Conservation (phyloP, 2,797 vertebrate genomes). For the Taenioides sp. region DNA sequence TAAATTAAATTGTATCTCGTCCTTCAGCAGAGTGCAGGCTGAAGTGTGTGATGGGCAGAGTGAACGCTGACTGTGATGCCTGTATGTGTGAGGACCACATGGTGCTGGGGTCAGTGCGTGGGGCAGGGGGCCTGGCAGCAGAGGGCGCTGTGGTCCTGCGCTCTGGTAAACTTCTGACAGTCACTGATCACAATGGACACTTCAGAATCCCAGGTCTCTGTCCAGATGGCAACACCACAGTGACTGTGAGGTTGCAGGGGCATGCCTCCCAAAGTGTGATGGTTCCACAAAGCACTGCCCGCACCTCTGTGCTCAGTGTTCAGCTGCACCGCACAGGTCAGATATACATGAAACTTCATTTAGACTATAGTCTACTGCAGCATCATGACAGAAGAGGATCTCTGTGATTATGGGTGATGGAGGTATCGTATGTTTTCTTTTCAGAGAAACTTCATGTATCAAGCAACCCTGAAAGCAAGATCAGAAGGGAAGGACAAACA, state of each 20-base stretch:
- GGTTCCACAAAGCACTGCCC: constrained; percentile 74
- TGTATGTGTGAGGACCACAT: constrained; percentile 90
- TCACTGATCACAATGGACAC: constrained; percentile 84
- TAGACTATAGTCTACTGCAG: background rate
- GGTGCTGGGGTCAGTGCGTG: constrained; percentile 84
- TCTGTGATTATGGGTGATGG: background rate
- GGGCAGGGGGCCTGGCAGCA: constrained; percentile 80
- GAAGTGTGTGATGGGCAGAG: constrained; percentile 84
- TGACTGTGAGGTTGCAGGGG: constrained; percentile 85
- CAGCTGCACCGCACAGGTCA: constrained; percentile 89
- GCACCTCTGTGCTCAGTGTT: constrained; percentile 81
- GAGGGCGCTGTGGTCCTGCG: constrained; percentile 73
- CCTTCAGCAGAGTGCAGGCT: constrained; percentile 81
- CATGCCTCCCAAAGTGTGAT: constrained; percentile 72
- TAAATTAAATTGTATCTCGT: background rate
- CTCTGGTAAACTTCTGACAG: constrained; percentile 82
- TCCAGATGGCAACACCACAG: constrained; percentile 84
- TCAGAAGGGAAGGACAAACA: constrained; percentile 85
- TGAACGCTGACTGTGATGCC: constrained; percentile 85
- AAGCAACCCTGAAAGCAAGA: constrained; percentile 86
- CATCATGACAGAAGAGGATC: background rate
- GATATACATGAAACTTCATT: background rate
- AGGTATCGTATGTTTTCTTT: constrained; percentile 10
- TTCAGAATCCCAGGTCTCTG: constrained; percentile 90
- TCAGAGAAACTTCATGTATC: constrained; percentile 88